Evolutionary conservation across 2,888 invertebrate genomes (phyloP), one percentile per base, ranked within the genome.

Genomic region (Drosophila glabriapex): DNA sequence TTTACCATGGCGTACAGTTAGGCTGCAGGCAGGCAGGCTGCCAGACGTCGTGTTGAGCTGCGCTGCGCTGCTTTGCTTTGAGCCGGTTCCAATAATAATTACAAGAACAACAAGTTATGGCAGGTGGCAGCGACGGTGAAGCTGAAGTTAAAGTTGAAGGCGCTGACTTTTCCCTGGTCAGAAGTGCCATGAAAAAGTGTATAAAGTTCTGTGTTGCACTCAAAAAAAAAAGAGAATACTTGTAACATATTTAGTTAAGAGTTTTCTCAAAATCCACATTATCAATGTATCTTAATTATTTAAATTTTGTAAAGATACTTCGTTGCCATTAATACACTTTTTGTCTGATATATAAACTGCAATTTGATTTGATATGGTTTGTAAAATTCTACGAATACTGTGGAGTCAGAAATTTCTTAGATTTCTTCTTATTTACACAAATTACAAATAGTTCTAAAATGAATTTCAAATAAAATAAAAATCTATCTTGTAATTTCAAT

Each of bases 21-120:
- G 81, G 41, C 81, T 46, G 37, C 49, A 39, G 46, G 66, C 63
- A 28, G 63, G 2, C n/a, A 37, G 59, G 46, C 46, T 22, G 35
- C 54, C 65, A 68, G 70, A 73, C 82, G 68, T 79, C 31, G 70
- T 39, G 66, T 28, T 39, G 46, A 28, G 54, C 64, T 53, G 79
- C 78, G 54, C 64, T 53, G 79, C 78, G 82, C 65, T 85, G 43
- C 41, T 9, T 31, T 49, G 53, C 62, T 25, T 14, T 39, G 19
- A 73, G 73, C 75, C 68, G 73, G 76, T 80, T 82, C 74, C 68
- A 67, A 78, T 87, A 87, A 90, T 85, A 88, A 88, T 85, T 84
- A 64, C 88, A 77, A 78, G 65, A 66, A 80, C 58, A 78, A 78
- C 71, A 65, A 82, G 80, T 83, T 88, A 83, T 90, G 83, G 84